phyloP scores from a whole-genome alignment of 2,113 vertebrate genomes.

The Recurvirostra avosetta region DNA sequence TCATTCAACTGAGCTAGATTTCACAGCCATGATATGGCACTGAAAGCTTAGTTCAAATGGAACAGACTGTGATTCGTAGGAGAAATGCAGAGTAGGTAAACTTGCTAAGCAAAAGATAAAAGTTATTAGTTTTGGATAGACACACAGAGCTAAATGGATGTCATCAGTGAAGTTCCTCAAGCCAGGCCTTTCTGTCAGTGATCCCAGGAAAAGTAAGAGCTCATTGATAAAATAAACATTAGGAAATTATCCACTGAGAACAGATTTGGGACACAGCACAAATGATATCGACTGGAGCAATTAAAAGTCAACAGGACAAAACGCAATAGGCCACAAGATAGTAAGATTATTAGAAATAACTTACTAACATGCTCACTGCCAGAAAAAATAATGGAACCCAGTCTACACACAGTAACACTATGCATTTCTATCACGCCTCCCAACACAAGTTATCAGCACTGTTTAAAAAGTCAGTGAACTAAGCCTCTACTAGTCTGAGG shows the following conservation, averaged over 20 bases:
- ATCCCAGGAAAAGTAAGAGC: neutral
- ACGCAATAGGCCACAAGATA: neutral
- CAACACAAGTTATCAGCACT: neutral
- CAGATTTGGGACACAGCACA: neutral
- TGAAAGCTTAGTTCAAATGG: neutral
- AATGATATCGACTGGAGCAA: neutral
- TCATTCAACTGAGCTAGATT: neutral
- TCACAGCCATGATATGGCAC: neutral
- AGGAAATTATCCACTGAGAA: neutral
- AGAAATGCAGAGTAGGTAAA: neutral
- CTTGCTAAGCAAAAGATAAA: neutral
- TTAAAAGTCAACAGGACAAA: neutral
- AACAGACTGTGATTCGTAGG: neutral
- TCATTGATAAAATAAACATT: neutral
- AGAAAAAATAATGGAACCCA: neutral
- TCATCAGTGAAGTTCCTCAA: neutral
- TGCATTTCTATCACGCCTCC: neutral
- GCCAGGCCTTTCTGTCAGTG: neutral
- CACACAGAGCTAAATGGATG: neutral
- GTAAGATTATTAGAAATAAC: neutral
- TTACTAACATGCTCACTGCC: neutral
- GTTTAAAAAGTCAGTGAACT: neutral
- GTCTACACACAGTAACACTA: neutral
- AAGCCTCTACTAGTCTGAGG: neutral
- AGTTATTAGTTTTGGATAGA: neutral